phyloP scores from a whole-genome alignment of 2,113 vertebrate genomes.

The Sinocyclocheilus grahami region DNA sequence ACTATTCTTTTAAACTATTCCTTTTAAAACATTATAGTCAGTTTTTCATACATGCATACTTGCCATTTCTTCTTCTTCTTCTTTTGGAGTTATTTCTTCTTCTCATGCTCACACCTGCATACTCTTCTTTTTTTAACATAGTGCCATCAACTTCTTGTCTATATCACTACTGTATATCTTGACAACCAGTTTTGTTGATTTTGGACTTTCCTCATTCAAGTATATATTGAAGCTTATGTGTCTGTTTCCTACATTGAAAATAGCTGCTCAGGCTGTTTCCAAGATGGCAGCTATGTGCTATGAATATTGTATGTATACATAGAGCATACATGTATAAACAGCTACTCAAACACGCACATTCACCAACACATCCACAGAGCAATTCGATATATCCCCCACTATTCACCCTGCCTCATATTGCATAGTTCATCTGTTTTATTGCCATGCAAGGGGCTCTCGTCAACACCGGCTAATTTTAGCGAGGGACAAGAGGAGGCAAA shows the following conservation, averaged over 20 bases:
- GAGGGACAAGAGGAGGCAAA: conserved; percentile 69
- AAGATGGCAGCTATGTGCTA: background rate
- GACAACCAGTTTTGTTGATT: background rate
- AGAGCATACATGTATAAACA: background rate
- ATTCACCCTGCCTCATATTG: conserved; percentile 30
- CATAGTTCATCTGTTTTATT: conserved; percentile 45
- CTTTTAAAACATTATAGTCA: no score
- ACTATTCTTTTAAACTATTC: no score
- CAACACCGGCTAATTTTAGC: conserved; percentile 75
- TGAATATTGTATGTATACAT: background rate
- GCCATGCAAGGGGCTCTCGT: conserved; percentile 38
- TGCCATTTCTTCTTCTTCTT: background rate
- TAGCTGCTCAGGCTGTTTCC: background rate
- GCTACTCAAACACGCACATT: background rate
- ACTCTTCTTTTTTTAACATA: background rate
- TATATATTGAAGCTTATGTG: background rate
- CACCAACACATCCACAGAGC: background rate
- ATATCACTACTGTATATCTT: background rate
- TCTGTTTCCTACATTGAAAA: background rate
- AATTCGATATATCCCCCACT: conserved; percentile 20
- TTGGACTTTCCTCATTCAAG: background rate
- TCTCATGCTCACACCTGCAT: background rate
- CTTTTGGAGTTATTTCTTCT: no score
- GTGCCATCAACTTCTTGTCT: background rate
- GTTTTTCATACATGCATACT: no score